Evolutionary conservation across 2,113 vertebrate species (phyloP), one percentile per base, ranked within the genome.

Genomic region (Salvelinus sp.): DNA sequence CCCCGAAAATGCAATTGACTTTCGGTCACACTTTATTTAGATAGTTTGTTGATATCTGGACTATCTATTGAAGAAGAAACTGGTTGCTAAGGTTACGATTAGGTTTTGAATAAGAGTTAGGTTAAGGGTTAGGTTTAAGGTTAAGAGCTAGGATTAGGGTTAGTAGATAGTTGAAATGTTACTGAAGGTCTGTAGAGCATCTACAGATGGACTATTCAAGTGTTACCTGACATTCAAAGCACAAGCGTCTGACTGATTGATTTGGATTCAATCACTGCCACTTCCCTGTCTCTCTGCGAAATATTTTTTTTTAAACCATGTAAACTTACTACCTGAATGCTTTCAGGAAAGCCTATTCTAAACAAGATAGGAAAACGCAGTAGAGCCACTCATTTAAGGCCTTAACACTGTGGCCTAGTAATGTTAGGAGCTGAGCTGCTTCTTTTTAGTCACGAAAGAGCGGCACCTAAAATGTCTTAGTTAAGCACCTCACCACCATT

Each of bases 1-100:
- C 72, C 68, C 76, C 83, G 71, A 18, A 80, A 82, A 88, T 76
- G 79, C 84, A 87, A 86, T 90, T 82, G 83, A 89, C 91, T 93
- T 92, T 89, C 14, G 16, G 50, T 4, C 9, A 44, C 38, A 44
- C 38, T 44, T 44, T 44, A 12, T 44, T 44, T 44, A 9, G 9
- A 44, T 44, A 44, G 38, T 30, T 30, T 30, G 30, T 30, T 30
- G 30, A 30, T 30, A 30, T 30, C 30, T 30, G 30, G 30, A 30
- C 38, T 12, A 44, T 38, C 38, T 2, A 6, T 38, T 38, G 38
- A 38, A 38, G 2, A 38, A 38, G 38, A 38, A 38, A 38, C 38
- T 44, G 38, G 7, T 44, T 44, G 38, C 38, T 44, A 44, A 44
- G 38, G 38, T 10, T 44, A 44, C 9, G 9, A 2, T 44, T 44